Evolutionary conservation across 2,797 vertebrate genomes (phyloP), one percentile per base, ranked within the genome.

Genomic region (Gadopsis bispinosus): DNA sequence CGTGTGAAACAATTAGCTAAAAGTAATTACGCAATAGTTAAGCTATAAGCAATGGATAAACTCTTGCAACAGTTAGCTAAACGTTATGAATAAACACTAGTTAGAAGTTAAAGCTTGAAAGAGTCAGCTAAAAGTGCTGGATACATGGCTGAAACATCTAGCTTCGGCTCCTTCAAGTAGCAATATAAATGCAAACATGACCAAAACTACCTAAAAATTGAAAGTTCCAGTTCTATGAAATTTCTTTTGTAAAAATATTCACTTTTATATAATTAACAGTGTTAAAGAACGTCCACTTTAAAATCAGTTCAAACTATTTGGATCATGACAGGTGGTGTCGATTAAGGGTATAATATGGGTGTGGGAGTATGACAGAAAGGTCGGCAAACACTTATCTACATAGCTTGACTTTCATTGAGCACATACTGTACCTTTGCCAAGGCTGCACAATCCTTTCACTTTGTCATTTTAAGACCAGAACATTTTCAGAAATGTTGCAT

Each of bases 401-500:
- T 43, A 29, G 33, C 39, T 19, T 56, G 20, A 53, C 20, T 43
- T 56, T n/a, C 1, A n/a, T 17, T 8, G 17, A 47, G 48, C 3
- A 17, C 8, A 14, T 45, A 26, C 26, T 26, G 26, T 26, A 54
- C 31, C 31, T 67, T 20, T 26, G 14, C 33, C 35, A 31, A 31
- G 9, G 50, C 48, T 31, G 20, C 53, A 37, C 17, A 58, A 12
- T 66, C 22, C 10, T 61, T 20, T 35, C 4, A 61, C 19, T 61
- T 73, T 72, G 26, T 50, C 13, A 13, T 9, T 60, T 22, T 37
- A 43, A 33, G 9, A 33, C 61, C 39, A 63, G 51, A 56, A 48
- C 53, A 56, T 61, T 16, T 70, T 64, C 16, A 47, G 0, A 62
- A n/a, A 33, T 39, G n/a, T 63, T 70, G 22, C 43, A 53, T 73